Conservation (phyloP, 2,888 invertebrate species). For the Trissolcus japonicus region DNA sequence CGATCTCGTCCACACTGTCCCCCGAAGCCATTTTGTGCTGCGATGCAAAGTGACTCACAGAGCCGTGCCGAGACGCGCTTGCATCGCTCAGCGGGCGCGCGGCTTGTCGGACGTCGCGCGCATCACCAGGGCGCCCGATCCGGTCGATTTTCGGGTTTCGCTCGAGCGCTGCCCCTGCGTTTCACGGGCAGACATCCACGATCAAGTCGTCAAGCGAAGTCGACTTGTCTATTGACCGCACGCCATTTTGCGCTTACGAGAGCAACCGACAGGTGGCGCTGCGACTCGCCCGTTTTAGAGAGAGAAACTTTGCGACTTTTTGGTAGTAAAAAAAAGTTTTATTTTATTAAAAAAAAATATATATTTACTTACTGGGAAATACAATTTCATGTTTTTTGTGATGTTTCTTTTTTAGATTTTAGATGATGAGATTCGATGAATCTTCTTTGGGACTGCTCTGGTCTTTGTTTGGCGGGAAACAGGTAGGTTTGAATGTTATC, state of each 20-base stretch:
- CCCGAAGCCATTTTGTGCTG: constrained; percentile 86
- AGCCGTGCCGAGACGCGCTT: constrained; percentile 54
- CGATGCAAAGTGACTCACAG: constrained; percentile 53
- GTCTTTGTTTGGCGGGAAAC: no score
- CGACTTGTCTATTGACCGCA: constrained; percentile 54
- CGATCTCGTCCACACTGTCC: constrained; percentile 87
- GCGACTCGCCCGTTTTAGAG: not conserved
- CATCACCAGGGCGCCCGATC: constrained; percentile 39
- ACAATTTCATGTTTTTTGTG: no score
- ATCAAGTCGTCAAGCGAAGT: constrained; percentile 5
- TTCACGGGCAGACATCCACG: constrained; percentile 37
- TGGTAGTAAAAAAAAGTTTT: no score
- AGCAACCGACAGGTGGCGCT: constrained; percentile 14
- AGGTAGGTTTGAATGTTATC: no score
- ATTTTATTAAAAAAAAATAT: no score
- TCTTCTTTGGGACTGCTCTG: not conserved
- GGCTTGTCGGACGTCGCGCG: constrained; percentile 17
- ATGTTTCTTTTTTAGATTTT: no score
- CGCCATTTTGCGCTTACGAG: constrained; percentile 43
- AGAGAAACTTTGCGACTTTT: not conserved
- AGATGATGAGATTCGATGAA: no score
- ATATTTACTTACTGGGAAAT: no score
- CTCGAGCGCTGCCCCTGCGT: constrained; percentile 26
- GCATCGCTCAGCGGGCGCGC: constrained; percentile 40
- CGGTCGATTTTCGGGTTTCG: constrained; percentile 24